These are phyloP conservation scores for Adoxophyes honmai DNA, from an alignment of 1,140 invertebrate genomes.

Conservation along the genomic window DNA sequence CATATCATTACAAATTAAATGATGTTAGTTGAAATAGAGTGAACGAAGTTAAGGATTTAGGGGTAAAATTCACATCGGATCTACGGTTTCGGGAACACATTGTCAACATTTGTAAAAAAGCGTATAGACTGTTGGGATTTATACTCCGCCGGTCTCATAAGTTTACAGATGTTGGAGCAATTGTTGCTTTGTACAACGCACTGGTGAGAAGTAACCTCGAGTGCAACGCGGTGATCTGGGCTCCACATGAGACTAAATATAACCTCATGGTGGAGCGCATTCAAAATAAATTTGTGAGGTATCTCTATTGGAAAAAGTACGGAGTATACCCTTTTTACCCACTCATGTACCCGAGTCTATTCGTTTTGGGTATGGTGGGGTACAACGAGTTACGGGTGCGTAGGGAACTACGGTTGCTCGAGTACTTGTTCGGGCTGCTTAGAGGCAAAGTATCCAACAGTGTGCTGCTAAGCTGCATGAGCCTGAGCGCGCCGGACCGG, in stretches of 20 bases:
- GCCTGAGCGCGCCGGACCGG: neutral
- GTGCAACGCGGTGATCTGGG: neutral
- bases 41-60: neutral
- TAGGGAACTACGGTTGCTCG: neutral
- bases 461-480: neutral
- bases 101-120: slow-evolving; percentile 5
- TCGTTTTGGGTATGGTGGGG: neutral
- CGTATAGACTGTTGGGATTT: slow-evolving; percentile 6
- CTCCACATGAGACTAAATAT: neutral
- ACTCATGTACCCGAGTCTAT: neutral
- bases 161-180: neutral
- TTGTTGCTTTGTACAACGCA: neutral
- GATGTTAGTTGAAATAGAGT: neutral
- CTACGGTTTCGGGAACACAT: neutral
- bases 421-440: neutral
- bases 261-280: neutral
- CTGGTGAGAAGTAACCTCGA: neutral
- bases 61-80: neutral
- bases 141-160: neutral
- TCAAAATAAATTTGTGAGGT: neutral
- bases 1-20: neutral
- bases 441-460: neutral
- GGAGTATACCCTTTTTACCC: neutral
- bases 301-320: neutral
- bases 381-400: neutral